Base-by-base conservation (phyloP, 2,797 vertebrate genomes). In the Notoglanidium macrostoma region DNA sequence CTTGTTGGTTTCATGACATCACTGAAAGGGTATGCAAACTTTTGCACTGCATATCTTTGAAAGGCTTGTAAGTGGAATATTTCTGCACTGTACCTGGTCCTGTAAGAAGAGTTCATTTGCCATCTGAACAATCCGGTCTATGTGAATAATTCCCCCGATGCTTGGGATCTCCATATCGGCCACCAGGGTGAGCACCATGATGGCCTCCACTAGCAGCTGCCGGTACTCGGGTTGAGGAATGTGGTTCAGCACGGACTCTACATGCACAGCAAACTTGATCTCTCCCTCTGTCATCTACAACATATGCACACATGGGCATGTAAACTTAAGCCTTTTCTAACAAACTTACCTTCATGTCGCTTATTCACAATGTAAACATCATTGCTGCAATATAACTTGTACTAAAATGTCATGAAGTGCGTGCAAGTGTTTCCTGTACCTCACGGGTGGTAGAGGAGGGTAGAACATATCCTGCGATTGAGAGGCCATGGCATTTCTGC, bases 181-280 rank as follows among this genome's bases (percentile, higher is more conserved):
- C 49, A 99, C 94, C 86, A 99, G 94, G 0, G 97, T 96, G 55
- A 99, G 95, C 1, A 99, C 97, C 80, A 99, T 97, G 84, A 99
- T 94, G 0, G 98, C 96, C 92, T 99, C 98, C 90, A 99, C 98
- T 73, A 99, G 94, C 87, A 99, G 95, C 94, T 99, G 98, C 89
- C 98, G 93, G 94, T 99, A 99, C 93, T 99, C 98, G 0, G 98
- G 98, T 87, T 99, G 98, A 0, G 98, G 97, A 10, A 99, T 96
- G 0, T 97, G 98, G 94, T 99, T 99, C 92, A 99, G 94, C 89
- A 99, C 98, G 0, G 98, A 97, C 93, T 99, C 98, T 91, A 99
- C 98, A 0, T 99, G 97, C 90, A 98, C 98, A 0, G 98, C 98
- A 92, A 99, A 99, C 94, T 99, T 99, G 91, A 99, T 99, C 93